Evolutionary conservation across 30 jellyfish, hydroid and myxozoan species (phyloP).

Genomic region (Rhopilema esculentum): DNA sequence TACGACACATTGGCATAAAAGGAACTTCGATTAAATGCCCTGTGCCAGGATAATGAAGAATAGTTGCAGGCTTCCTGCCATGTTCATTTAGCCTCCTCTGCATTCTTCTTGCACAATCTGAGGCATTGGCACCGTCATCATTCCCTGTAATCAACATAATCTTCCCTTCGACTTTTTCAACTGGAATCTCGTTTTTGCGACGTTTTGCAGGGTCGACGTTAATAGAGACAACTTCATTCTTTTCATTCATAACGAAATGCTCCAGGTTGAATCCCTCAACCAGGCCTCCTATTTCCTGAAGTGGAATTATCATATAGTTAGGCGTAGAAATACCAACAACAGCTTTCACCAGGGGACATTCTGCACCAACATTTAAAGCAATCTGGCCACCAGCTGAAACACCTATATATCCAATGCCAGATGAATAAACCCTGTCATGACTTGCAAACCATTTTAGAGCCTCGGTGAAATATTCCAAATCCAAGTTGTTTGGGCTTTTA

Average conservation of each 20-base stretch:
- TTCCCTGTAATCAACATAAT: conserved; percentile 45
- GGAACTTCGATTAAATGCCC: conserved; percentile 91
- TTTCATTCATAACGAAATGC: neutral
- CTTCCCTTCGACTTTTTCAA: conserved; percentile 49
- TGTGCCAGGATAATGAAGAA: conserved; percentile 62
- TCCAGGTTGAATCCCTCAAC: neutral
- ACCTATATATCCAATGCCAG: conserved; percentile 68
- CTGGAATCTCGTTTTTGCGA: conserved; percentile 11
- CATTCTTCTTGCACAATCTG: conserved; percentile 15
- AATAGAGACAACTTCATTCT: neutral
- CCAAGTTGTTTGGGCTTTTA: conserved; percentile 1
- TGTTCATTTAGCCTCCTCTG: neutral
- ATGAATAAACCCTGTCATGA: conserved; percentile 30
- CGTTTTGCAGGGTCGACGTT: neutral
- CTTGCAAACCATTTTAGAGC: conserved; percentile 67
- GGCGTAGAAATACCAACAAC: conserved; percentile 51
- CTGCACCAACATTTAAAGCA: conserved; percentile 44
- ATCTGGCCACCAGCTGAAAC: conserved; percentile 62
- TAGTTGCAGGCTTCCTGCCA: neutral
- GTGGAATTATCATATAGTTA: neutral
- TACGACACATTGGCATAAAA: conserved; percentile 70
- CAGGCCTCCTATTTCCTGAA: conserved; percentile 2
- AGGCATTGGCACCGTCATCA: conserved; percentile 16
- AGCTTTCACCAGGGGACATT: conserved; percentile 35
- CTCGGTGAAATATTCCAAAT: conserved; percentile 57